These are phyloP conservation scores for Erebia aethiops DNA, from an alignment of 2,888 invertebrate species.

Conservation along the genomic window DNA sequence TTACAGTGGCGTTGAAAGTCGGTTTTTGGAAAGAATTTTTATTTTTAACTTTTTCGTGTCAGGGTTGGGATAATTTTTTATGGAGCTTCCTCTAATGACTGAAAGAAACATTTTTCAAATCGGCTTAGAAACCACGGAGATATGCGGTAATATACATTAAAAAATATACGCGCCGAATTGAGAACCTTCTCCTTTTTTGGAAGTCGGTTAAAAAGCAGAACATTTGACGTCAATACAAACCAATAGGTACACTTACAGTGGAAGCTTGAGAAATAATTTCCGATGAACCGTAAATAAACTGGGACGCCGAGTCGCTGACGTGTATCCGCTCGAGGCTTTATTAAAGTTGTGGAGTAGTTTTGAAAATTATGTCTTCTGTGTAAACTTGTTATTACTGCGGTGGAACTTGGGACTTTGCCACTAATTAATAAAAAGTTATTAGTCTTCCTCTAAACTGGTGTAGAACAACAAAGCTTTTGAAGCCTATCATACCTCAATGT, in stretches of 20 bases:
- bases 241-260: background rate
- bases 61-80: too few relatives aligned
- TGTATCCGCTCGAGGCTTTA: conserved; percentile 2
- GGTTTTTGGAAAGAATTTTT: too few relatives aligned
- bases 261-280: background rate
- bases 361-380: background rate
- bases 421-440: background rate
- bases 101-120: too few relatives aligned
- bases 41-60: too few relatives aligned
- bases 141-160: too few relatives aligned
- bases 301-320: background rate
- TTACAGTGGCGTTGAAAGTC: too few relatives aligned
- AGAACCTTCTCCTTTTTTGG: too few relatives aligned
- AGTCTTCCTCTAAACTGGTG: background rate
- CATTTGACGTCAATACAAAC: conserved; percentile 1
- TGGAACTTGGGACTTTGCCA: conserved; percentile 1
- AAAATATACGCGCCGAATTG: too few relatives aligned
- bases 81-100: too few relatives aligned
- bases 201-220: background rate
- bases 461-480: background rate
- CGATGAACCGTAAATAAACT: background rate
- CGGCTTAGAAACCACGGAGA: too few relatives aligned
- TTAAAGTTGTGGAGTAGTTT: conserved; percentile 3
- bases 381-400: background rate
- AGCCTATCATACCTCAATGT: background rate